Conservation (phyloP, 1,140 invertebrate genomes). For the Drosophila ogumai region DNA sequence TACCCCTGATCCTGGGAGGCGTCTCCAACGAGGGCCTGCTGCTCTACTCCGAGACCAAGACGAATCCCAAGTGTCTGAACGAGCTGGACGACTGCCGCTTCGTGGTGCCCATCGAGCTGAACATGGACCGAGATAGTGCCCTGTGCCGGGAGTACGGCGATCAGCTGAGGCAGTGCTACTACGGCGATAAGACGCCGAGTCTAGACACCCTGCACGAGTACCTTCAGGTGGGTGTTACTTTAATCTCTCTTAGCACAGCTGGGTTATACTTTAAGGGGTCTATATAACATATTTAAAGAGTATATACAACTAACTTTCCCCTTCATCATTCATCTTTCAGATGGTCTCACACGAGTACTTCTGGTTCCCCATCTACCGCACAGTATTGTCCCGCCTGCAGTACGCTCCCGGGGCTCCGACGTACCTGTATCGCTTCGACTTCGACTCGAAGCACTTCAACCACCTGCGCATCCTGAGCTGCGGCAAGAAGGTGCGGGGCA, state of each 20-base stretch:
- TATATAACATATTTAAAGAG: neutral
- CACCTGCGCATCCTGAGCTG: slow-evolving; percentile 84
- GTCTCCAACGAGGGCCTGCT: slow-evolving; percentile 84
- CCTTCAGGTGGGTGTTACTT: slow-evolving; percentile 58
- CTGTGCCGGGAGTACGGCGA: slow-evolving; percentile 78
- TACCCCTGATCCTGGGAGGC: slow-evolving; percentile 85
- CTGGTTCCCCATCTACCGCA: slow-evolving; percentile 85
- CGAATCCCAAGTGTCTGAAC: slow-evolving; percentile 78
- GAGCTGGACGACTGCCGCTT: slow-evolving; percentile 77
- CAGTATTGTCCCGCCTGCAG: slow-evolving; percentile 80
- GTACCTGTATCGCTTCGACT: slow-evolving; percentile 85
- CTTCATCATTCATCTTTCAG: slow-evolving; percentile 26
- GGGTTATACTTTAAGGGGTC: neutral
- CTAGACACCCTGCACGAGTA: slow-evolving; percentile 79
- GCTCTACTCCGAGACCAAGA: slow-evolving; percentile 76
- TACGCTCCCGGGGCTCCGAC: slow-evolving; percentile 80
- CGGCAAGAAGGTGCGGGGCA: slow-evolving; percentile 83
- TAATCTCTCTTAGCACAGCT: neutral
- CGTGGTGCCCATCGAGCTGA: slow-evolving; percentile 78
- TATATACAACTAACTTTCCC: neutral
- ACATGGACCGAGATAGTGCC: slow-evolving; percentile 75
- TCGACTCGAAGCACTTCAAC: slow-evolving; percentile 84
- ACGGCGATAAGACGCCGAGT: slow-evolving; percentile 79
- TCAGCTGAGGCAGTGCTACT: slow-evolving; percentile 69
- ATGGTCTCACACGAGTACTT: slow-evolving; percentile 85